Base-by-base conservation (phyloP, 2,888 invertebrate genomes). In the Escarpia spicata region DNA sequence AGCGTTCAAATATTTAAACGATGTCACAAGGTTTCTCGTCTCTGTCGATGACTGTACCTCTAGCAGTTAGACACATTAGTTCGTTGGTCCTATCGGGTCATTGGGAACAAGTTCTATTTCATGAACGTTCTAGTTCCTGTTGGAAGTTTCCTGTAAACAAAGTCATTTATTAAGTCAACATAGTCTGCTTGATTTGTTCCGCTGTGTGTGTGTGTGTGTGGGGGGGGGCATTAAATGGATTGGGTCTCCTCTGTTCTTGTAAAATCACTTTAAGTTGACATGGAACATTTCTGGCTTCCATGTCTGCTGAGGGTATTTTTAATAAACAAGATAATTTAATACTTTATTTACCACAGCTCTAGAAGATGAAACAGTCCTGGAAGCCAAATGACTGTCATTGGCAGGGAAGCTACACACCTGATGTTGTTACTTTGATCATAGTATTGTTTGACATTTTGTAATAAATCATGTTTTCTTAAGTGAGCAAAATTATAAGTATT, bases 141-240 rank as follows among this genome's bases (percentile, higher is more conserved):
- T 75, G 19, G 19, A 75, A 15, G 26, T 26, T 75, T 75, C 75
- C n/a, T 26, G 75, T 75, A 75, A 75, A n/a, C 75, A 75, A 26
- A 75, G 75, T 75, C 75, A 75, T 75, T 75, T 75, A 75, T 75
- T n/a, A 26, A 75, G n/a, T 75, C 75, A 75, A 75, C n/a, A 75
- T 75, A 2, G 6, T 3, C 75, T 15, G 52, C 10, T 75, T 6
- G 19, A 75, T 75, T 75, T 75, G 75, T 75, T 75, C n/a, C 75
- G 6, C 75, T 26, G 26, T 75, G 2, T n/a, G n/a, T n/a, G n/a
- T n/a, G n/a, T n/a, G n/a, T n/a, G n/a, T n/a, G n/a, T n/a, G 6
- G 75, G 75, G 75, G 75, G 75, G 6, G 3, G n/a, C 19, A 75
- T 75, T 75, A 75, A 26, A 75, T 75, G 19, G 19, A 26, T 6